Base-by-base conservation (phyloP, 2,113 vertebrate species). In the Pelmatolapia mariae region DNA sequence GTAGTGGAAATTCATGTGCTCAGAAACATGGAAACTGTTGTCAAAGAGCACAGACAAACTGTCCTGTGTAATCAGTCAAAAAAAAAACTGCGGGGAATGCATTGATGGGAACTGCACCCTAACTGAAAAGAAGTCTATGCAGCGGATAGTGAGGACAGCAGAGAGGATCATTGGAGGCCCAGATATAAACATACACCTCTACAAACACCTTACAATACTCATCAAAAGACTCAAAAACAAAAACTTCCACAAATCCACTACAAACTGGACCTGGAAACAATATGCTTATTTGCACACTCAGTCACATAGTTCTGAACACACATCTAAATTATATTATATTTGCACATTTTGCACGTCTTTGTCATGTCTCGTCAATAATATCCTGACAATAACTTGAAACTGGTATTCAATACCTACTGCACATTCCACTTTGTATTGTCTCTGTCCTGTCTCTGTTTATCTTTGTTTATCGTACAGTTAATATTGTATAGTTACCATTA, bases 271-370 rank as follows among this genome's bases (percentile, higher is more conserved):
- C 24, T 57, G 24, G 24, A 12, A 57, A 15, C 7, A 26, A 3
- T 1, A 15, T 0, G 4, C 24, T 57, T 26, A 56, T 5, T 57
- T 57, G 54, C 1, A 57, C 12, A 15, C 54, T 57, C 4, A 57
- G 54, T 57, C 54, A 26, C 3, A 57, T 0, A 57, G 12, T 57
- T 26, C 54, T 0, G 22, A 57, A 8, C 54, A 56, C 54, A 26
- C 54, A 57, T 0, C 54, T 5, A 26, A 57, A 15, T 57, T 26
- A 26, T 26, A 57, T 0, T 26, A 15, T 5, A 57, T 57, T 57
- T 57, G 54, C 22, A 57, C 54, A 56, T 56, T 56, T 26, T 26
- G 54, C 54, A 56, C 1, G 12, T 15, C 54, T 26, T 57, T 57
- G 54, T 56, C 12, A 3, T 26, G 54, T 0, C 54, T 56, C 4